A percentile compares a stretch with the other conserved stretches of the same genome.
Conservation (phyloP, 2,113 vertebrate genomes). For the Guaruba guarouba region DNA sequence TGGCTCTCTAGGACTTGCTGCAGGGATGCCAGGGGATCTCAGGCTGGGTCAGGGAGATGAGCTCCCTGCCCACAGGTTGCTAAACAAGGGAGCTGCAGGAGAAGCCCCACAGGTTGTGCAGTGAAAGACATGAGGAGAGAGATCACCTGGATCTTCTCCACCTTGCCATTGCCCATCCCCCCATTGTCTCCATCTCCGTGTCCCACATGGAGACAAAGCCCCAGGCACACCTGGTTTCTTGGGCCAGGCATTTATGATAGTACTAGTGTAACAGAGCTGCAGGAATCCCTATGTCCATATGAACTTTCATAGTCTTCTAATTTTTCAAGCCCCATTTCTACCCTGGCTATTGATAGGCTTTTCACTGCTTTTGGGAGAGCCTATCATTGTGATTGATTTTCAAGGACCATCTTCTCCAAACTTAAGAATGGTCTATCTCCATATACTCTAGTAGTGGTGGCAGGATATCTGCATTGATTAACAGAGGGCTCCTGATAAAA, state of each 20-base stretch:
- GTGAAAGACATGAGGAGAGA: not conserved
- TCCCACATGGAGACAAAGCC: not conserved
- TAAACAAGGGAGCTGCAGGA: not conserved
- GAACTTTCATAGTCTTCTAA: constrained; percentile 88
- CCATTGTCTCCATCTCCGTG: not conserved
- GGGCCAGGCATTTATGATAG: constrained; percentile 85
- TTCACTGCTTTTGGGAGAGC: constrained; percentile 85
- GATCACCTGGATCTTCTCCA: not conserved
- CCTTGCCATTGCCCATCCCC: not conserved
- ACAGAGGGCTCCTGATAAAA: not conserved
- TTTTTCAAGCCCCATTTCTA: constrained; percentile 89
- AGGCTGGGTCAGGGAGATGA: not conserved
- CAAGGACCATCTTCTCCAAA: not conserved
- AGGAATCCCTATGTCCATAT: constrained; percentile 86
- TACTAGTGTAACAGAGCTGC: constrained; percentile 86
- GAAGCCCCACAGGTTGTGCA: not conserved
- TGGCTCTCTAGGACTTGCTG: not conserved
- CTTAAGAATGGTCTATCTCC: not conserved
- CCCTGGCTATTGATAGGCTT: constrained; percentile 89
- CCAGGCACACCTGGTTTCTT: constrained; percentile 72
- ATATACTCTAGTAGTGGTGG: not conserved
- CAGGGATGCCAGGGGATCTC: not conserved
- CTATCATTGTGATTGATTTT: constrained; percentile 73
- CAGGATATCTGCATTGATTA: not conserved
- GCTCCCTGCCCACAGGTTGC: not conserved